Conservation (phyloP, 2,113 vertebrate genomes). For the Hymenochirus boettgeri region DNA sequence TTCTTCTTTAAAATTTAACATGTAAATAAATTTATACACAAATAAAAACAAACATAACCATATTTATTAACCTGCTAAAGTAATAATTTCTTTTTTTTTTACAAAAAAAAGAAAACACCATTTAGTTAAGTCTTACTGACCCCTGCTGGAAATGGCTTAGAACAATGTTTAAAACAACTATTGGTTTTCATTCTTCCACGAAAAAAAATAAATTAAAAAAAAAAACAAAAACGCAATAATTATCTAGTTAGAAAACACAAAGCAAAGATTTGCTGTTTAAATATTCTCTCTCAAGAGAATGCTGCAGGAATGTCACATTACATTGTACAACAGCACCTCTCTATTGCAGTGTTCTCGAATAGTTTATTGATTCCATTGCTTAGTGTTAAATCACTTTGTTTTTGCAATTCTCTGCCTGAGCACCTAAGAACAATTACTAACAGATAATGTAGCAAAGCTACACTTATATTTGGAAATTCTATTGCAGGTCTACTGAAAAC, state of each 20-base stretch:
- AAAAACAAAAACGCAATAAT: conserved; percentile 59
- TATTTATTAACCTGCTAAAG: no score
- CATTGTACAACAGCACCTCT: conserved; percentile 66
- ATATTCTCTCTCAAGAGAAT: conserved; percentile 67
- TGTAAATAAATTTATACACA: no score
- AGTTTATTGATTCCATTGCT: not conserved
- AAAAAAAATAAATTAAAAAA: conserved; percentile 36
- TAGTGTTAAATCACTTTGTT: conserved; percentile 5
- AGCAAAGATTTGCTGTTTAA: conserved; percentile 56
- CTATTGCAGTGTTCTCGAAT: not conserved
- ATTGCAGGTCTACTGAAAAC: no score
- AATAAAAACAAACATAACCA: no score
- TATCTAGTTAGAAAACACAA: conserved; percentile 50
- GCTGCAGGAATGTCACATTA: conserved; percentile 69
- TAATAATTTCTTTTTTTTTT: conserved; percentile 13
- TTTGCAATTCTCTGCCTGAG: not conserved
- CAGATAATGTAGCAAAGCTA: no score
- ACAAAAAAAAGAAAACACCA: conserved; percentile 56
- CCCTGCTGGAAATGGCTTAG: conserved; percentile 49
- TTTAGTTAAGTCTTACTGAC: conserved; percentile 53
- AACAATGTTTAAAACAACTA: conserved; percentile 55
- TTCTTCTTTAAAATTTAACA: no score
- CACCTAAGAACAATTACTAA: no score
- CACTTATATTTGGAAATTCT: no score
- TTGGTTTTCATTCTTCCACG: conserved; percentile 53